A percentile compares a stretch with the other conserved stretches of the same genome.
Evolutionary conservation across 2,888 invertebrate species (phyloP).

Genomic region (Eristalis tenax): DNA sequence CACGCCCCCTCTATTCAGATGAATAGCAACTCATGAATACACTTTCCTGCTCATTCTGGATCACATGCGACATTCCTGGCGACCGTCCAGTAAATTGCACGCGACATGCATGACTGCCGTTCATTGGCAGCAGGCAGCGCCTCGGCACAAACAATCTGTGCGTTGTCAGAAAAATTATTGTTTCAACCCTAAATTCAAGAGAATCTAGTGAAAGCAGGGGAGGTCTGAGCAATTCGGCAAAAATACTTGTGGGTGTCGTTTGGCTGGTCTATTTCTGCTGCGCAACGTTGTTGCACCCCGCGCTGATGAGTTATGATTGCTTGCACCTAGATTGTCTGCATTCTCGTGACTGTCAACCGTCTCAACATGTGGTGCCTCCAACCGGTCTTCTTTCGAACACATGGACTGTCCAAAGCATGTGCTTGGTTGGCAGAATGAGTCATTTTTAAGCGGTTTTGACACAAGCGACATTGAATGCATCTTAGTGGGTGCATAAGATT

Average conservation of each 20-base stretch:
- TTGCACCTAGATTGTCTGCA: neutral
- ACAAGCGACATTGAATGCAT: no score
- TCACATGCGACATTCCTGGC: slow-evolving; percentile 7
- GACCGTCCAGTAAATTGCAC: neutral
- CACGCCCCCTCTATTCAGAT: neutral
- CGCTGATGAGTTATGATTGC: neutral
- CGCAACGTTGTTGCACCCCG: neutral
- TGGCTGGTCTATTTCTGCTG: neutral
- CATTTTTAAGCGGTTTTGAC: no score
- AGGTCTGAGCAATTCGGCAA: neutral
- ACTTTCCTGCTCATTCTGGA: neutral
- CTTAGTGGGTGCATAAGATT: no score
- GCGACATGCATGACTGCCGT: neutral
- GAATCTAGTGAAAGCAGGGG: neutral
- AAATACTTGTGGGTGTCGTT: neutral
- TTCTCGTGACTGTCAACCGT: neutral
- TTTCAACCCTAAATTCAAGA: neutral
- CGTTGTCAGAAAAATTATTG: neutral
- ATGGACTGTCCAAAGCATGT: neutral
- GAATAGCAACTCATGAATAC: neutral
- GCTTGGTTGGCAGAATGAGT: neutral
- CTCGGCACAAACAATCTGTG: neutral
- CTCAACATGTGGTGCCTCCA: neutral
- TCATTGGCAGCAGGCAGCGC: neutral
- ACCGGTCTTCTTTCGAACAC: neutral